Base-by-base conservation (phyloP, 2,797 vertebrate genomes). In the Decapterus maruadsi region DNA sequence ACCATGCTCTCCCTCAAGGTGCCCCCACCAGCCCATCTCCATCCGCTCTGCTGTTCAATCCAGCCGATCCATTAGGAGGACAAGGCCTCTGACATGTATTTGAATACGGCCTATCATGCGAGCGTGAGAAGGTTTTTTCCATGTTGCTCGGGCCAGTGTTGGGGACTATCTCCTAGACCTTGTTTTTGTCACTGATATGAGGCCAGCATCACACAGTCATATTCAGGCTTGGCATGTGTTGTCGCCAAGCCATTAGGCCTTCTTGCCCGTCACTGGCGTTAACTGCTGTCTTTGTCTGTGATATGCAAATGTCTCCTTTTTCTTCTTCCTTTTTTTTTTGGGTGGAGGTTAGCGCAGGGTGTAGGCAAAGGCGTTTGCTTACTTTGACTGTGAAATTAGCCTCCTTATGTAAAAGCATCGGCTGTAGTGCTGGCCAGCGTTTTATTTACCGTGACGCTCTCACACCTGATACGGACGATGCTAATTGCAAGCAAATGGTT, bases 1-100 rank as follows among this genome's bases (percentile, higher is more conserved):
- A 96, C 94, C 94, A 94, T 20, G 89, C 93, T 95, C 95, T 95
- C 95, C 96, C 96, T 96, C 96, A 95, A 96, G 95, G 96, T 97
- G 96, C 95, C 93, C 95, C 93, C 92, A 90, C 92, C 88, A 87
- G 95, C 95, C 96, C 95, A 94, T 93, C 87, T 95, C 94, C 95
- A 95, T 94, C 93, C 89, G 91, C 89, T 92, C 93, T 90, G 90
- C 94, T 93, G 94, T 93, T 97, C 94, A 95, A 95, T 96, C 95
- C 95, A 95, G 93, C 81, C 68, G 77, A 88, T 91, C 90, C 90
- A 92, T 93, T 92, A 92, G 78, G 78, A 88, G 88, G 84, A 92
- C 87, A 72, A 85, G 87, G 87, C 82, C 84, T 81, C 73, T 84
- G 84, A 94, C 95, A 95, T 94, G 90, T 91, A 95, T 95, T 96